These are phyloP conservation scores for Cyprinus carpio DNA, from an alignment of 2,113 vertebrate genomes.

Conservation along the genomic window DNA sequence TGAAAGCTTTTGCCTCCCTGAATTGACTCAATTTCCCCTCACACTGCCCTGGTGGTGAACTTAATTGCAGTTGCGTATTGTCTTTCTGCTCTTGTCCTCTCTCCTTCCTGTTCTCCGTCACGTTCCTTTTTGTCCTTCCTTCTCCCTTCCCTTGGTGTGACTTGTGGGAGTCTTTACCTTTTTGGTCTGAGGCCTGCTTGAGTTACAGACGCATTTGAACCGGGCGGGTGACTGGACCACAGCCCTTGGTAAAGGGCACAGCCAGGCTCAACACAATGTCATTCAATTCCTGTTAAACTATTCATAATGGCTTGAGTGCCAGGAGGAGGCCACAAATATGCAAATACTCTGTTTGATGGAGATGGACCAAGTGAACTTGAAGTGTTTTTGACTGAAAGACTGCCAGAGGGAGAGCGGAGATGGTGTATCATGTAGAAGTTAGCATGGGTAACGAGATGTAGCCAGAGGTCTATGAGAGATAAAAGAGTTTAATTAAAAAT, in stretches of 20 bases:
- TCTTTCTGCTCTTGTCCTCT: constrained; percentile 36
- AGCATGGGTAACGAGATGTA: neutral
- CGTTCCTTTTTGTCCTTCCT: constrained; percentile 51
- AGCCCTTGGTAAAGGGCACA: constrained; percentile 62
- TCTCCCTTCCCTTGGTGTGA: constrained; percentile 30
- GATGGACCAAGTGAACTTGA: neutral
- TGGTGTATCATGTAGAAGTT: neutral
- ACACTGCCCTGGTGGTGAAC: constrained; percentile 58
- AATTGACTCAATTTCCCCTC: constrained; percentile 69
- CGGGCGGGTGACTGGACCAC: constrained; percentile 53
- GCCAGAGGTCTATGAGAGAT: neutral
- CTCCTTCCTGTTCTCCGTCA: neutral
- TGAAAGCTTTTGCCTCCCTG: constrained; percentile 69
- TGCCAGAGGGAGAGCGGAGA: neutral
- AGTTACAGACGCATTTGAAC: constrained; percentile 57
- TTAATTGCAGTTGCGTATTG: constrained; percentile 65
- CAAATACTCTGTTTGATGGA: neutral
- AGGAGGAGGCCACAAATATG: constrained; percentile 58
- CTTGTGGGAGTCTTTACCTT: constrained; percentile 38
- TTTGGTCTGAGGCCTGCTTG: constrained; percentile 45
- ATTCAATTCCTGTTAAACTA: constrained; percentile 78
- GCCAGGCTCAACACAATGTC: constrained; percentile 65
- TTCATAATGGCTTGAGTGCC: constrained; percentile 72
- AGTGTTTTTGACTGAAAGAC: constrained; percentile 20
- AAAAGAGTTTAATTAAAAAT: neutral